Evolutionary conservation across 1,140 invertebrate species (phyloP), one percentile per base, ranked within the genome.

Genomic region (Trachymyrmex cornetzi): DNA sequence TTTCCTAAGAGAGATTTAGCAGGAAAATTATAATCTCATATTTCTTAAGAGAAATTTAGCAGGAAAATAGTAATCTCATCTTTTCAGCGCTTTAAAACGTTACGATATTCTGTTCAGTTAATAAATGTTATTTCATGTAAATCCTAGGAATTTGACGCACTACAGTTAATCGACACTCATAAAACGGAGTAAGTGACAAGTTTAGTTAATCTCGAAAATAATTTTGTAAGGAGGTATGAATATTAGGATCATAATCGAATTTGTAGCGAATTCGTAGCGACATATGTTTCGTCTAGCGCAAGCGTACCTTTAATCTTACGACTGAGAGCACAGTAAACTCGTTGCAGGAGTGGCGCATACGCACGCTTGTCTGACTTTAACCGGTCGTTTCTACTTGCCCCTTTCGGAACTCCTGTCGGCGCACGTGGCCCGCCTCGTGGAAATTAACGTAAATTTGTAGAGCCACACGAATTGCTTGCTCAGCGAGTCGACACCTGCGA

Each of bases 401-500:
- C 27, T n/a, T 79, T 66, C 16, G 34, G 22, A 85, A 84, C 80
- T 74, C 38, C 55, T 59, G 19, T 12, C 69, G 80, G 80, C 34
- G 67, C 80, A 48, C 67, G 55, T 74, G 59, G 74, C 30, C 30
- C 48, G 34, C 63, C 59, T 64, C 27, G 64, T 74, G 79, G 34
- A 75, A 84, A 81, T 84, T 72, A 87, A 64, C 67, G 55, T 75
- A 59, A 72, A 74, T 85, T 85, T 79, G 53, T 22, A 61, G 67
- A 80, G 67, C 64, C 55, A 34, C 64, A n/a, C 59, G 63, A 80
- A 87, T 74, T 72, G 86, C 86, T 87, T 74, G 79, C 53, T 86
- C 85, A 81, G 85, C 85, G 85, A 82, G 77, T 86, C 77, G 85
- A 86, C 85, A 86, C 85, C 85, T 81, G 77, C 69, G 69, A 84